Base-by-base conservation (phyloP, 2,888 invertebrate genomes). In the Drosophila demipolita region DNA sequence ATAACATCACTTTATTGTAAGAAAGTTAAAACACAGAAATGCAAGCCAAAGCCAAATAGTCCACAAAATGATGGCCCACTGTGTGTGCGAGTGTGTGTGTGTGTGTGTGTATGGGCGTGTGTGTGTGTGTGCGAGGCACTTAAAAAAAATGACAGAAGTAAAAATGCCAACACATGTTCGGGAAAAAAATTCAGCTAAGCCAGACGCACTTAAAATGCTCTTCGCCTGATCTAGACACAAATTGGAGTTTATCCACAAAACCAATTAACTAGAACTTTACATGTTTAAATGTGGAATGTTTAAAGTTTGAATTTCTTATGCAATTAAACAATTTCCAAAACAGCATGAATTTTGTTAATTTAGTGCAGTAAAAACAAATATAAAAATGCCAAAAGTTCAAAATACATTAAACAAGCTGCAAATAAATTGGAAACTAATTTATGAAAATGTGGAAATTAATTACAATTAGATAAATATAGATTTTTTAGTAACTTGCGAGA, bases 1-100 rank as follows among this genome's bases (percentile, higher is more conserved):
- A 88, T 89, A 88, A 88, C 87, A 90, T 89, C 89, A 90, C 87
- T 90, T 87, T 90, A 90, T 87, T 89, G 87, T 90, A 90, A 82
- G 90, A 90, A 89, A 90, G 87, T 90, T 87, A 89, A 87, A 89
- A 85, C 85, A 80, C 80, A 89, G 80, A 85, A 86, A 82, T 86
- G 85, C 85, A 86, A 85, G 86, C 84, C 63, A 76, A 64, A 64
- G 87, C 81, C 66, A 78, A 80, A 66, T 77, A 80, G 73, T 67
- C 81, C 52, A 60, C 73, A 68, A 64, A 65, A 64, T 64, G 53
- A 49, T 66, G 63, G 23, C 36, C 35, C 29, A 53, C 45, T 52
- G 45, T 58, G 62, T 20, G 29, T 54, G 50, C 42, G 40, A 36
- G 53, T 65, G 62, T 61, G 64, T 48, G 58, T 60, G 49, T 50